Base-by-base conservation (phyloP, 2,113 vertebrate genomes). In the Camarhynchus parvulus region DNA sequence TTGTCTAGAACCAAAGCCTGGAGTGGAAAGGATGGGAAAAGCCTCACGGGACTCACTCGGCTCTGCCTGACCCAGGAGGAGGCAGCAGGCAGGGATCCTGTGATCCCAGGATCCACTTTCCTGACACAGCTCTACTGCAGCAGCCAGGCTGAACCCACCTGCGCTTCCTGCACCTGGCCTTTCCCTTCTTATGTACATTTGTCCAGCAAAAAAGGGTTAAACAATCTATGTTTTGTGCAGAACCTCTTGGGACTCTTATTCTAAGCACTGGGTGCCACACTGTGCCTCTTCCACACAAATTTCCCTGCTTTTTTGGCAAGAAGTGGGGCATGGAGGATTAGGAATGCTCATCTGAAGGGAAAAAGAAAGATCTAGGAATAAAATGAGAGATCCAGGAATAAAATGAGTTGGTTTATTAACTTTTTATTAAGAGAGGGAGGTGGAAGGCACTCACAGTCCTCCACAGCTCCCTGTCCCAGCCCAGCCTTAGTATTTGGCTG, bases 231-330 rank as follows among this genome's bases (percentile, higher is more conserved):
- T 92, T 79, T 28, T 55, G 20, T 33, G 16, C n/a, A 72, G 37
- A 67, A 52, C 5, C 49, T 87, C n/a, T 81, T 1, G 0, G 18
- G 5, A 37, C 11, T n/a, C 62, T 55, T 46, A 15, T 21, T 70
- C 35, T 4, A 8, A 42, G 23, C 0, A 0, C 28, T 61, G 49
- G 39, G 6, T 47, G 30, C 35, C 15, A 55, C 0, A 0, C 13
- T 4, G 7, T 1, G 4, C 42, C 33, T 61, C 66, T 88, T 49
- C 42, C 33, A 30, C 47, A 17, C 9, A 9, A 17, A 62, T 46
- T 58, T 63, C n/a, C 37, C 24, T 13, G 55, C 53, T 53, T 24
- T 46, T 76, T 16, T 0, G 2, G 72, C 31, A 67, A 56, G 59
- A 79, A 21, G 5, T 19, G 19, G 9, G 19, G 35, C 61, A 58